Percentiles rank a stretch among this genome's conserved stretches.
Evolutionary conservation across 2,113 vertebrate genomes (phyloP).

Genomic region (Datnioides undecimradiatus): DNA sequence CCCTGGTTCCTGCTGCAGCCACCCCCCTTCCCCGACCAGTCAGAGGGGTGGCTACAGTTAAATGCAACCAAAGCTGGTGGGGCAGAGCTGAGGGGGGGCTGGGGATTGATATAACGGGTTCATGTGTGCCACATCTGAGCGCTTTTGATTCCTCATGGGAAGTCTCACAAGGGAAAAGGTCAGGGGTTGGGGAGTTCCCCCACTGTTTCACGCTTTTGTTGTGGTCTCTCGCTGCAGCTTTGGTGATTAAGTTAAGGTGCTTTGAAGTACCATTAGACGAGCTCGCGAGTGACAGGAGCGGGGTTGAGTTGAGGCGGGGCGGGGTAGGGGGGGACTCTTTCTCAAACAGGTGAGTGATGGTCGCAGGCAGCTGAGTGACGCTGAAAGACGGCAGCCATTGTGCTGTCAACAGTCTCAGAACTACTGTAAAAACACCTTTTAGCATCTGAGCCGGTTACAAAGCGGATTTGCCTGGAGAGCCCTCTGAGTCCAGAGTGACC

Average conservation of each 20-base stretch:
- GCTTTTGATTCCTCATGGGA: constrained; percentile 59
- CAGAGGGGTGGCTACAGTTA: constrained; percentile 16
- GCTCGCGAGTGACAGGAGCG: constrained; percentile 20
- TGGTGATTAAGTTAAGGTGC: constrained; percentile 64
- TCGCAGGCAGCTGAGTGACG: constrained; percentile 33
- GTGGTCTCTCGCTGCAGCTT: constrained; percentile 60
- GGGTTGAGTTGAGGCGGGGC: neutral
- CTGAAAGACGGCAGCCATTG: constrained; percentile 57
- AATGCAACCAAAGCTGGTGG: constrained; percentile 26
- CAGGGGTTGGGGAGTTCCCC: constrained; percentile 72
- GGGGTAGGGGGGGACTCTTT: neutral
- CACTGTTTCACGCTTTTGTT: constrained; percentile 72
- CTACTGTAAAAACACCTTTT: constrained; percentile 62
- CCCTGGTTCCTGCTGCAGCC: constrained; percentile 25
- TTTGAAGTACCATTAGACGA: constrained; percentile 70
- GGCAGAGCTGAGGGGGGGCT: neutral
- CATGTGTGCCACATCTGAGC: constrained; percentile 67
- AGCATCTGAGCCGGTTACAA: constrained; percentile 32
- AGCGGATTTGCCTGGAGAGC: constrained; percentile 40
- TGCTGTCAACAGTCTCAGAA: constrained; percentile 53
- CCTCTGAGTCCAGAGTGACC: constrained; percentile 38
- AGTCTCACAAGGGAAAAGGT: constrained; percentile 61
- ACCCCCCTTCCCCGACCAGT: too few species aligned
- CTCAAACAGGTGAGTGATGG: constrained; percentile 49
- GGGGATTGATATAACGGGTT: constrained; percentile 45